Conservation (phyloP, 2,888 invertebrate species). For the Imbricaverruca yamaguchii region DNA sequence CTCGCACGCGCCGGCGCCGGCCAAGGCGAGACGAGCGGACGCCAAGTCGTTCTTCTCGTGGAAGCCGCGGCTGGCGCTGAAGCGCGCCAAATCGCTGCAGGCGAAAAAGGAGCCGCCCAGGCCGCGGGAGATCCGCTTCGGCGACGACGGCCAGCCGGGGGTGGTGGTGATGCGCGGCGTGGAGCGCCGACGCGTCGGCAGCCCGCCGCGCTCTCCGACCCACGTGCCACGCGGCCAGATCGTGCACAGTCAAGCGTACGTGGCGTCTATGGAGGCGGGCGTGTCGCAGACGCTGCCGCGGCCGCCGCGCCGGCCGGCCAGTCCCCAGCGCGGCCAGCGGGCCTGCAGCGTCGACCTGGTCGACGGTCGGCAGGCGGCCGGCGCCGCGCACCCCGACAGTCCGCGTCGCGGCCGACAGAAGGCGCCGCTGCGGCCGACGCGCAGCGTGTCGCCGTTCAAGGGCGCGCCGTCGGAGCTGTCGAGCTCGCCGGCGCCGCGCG, state of each 20-base stretch:
- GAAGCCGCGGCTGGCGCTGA: slow-evolving; percentile 7
- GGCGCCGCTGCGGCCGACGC: neutral
- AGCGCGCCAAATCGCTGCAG: neutral
- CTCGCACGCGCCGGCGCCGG: neutral
- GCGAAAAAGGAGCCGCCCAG: neutral
- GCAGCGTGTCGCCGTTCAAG: slow-evolving; percentile 6
- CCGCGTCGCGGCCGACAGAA: neutral
- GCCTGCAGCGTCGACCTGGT: neutral
- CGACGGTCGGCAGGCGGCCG: neutral
- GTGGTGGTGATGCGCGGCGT: neutral
- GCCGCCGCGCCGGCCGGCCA: neutral
- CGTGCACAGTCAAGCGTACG: neutral
- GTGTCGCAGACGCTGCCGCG: neutral
- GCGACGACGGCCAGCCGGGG: neutral
- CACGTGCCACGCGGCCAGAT: neutral
- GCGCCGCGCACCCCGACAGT: neutral
- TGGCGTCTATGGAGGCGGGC: neutral
- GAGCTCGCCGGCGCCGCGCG: slow-evolving; percentile 7
- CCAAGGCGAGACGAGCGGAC: neutral
- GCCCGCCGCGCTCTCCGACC: neutral
- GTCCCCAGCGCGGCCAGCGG: neutral
- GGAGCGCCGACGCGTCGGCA: neutral
- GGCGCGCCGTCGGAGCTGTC: neutral
- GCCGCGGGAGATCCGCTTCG: neutral
- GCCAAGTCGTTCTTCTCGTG: neutral